These are phyloP conservation scores for Oreocharis arfaki DNA, from an alignment of 2,113 vertebrate species.

Conservation along the genomic window DNA sequence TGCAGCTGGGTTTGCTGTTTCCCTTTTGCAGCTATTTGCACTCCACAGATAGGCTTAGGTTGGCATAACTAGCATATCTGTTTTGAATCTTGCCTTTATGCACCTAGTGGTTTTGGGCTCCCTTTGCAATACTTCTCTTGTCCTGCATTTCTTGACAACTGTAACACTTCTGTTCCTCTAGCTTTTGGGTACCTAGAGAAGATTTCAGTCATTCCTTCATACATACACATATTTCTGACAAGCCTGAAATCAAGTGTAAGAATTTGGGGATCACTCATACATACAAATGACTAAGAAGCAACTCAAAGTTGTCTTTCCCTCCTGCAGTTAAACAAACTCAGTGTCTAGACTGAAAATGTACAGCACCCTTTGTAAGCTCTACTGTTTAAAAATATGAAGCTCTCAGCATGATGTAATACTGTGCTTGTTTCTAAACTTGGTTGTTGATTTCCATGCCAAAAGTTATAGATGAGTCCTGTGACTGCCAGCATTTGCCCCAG, in stretches of 20 bases:
- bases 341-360: background rate
- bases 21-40: background rate
- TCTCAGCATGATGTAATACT: background rate
- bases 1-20: background rate
- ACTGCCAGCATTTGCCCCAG: background rate
- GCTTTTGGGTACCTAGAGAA: background rate
- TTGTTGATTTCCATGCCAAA: background rate
- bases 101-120: background rate
- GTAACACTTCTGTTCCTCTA: background rate
- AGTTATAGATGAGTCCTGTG: constrained; percentile 9
- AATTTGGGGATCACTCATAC: background rate
- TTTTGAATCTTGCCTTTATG: background rate
- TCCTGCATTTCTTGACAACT: background rate
- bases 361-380: background rate
- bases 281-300: background rate
- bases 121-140: background rate
- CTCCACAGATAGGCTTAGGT: background rate
- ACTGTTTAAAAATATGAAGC: background rate
- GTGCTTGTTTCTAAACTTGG: background rate
- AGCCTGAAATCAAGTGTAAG: background rate
- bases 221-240: background rate
- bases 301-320: background rate
- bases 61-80: background rate
- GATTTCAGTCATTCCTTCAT: background rate
- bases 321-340: background rate